Conservation (phyloP, 2,888 invertebrate species). For the Nemotelus pantherinus region DNA sequence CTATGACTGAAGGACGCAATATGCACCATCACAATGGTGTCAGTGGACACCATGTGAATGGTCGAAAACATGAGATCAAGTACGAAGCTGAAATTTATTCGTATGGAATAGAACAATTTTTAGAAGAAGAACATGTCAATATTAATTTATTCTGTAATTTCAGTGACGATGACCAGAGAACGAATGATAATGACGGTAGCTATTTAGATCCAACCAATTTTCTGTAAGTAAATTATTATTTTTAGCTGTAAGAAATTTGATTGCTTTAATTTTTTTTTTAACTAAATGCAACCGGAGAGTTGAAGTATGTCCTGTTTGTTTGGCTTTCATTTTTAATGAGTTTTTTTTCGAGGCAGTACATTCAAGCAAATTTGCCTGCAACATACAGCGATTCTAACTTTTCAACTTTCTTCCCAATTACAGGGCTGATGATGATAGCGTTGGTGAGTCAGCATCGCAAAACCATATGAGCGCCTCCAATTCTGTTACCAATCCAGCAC, state of each 20-base stretch:
- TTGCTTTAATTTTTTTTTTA: neutral
- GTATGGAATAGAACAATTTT: conserved; percentile 32
- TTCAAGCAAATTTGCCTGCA: no score
- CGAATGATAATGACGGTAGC: conserved; percentile 22
- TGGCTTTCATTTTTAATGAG: no score
- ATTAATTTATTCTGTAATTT: conserved; percentile 2
- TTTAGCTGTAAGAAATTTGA: no score
- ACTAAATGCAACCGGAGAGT: neutral
- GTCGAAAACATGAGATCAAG: conserved; percentile 41
- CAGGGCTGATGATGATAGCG: conserved; percentile 48
- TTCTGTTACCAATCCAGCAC: neutral
- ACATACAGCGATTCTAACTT: no score
- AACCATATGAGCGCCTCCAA: conserved; percentile 11
- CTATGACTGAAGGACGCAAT: conserved; percentile 2
- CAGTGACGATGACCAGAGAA: conserved; percentile 43
- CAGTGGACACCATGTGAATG: conserved; percentile 32
- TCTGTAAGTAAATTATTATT: conserved; percentile 26
- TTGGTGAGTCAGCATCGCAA: conserved; percentile 30
- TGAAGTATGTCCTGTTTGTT: no score
- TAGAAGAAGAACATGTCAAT: neutral
- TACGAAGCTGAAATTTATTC: conserved; percentile 48
- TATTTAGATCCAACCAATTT: conserved; percentile 44
- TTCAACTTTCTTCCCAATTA: neutral
- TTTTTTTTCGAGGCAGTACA: no score
- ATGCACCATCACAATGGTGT: neutral